phyloP scores from a whole-genome alignment of 35 echinoderm and acorn worm species.

The Anneissia japonica region DNA sequence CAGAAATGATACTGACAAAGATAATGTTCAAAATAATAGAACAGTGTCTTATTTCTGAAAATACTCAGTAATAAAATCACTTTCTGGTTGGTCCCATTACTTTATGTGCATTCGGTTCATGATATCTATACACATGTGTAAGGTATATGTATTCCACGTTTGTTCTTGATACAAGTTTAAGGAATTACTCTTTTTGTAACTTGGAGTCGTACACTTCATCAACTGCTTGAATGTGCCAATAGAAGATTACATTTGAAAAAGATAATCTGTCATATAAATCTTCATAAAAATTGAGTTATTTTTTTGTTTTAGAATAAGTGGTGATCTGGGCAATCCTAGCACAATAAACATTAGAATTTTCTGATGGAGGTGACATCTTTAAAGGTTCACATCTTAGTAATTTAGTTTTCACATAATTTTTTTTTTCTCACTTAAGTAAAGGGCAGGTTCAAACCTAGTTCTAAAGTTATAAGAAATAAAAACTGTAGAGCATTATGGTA shows the following conservation, averaged over 20 bases:
- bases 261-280: no score
- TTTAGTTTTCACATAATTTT: no score
- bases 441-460: neutral
- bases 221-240: no score
- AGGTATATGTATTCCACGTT: neutral
- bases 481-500: neutral
- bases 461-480: no score
- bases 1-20: neutral
- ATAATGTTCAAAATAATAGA: neutral
- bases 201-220: neutral
- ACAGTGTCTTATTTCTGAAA: neutral
- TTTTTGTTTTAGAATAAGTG: no score
- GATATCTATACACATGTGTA: neutral
- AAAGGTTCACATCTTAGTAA: no score
- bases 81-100: conserved; percentile 1
- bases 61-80: neutral
- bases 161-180: neutral
- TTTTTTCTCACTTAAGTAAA: no score
- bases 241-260: no score
- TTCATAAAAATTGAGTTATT: no score
- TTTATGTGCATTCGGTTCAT: neutral
- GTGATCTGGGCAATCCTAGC: no score
- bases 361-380: no score
- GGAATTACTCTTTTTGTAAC: neutral
- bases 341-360: no score